Percentiles rank a stretch among this genome's conserved stretches.
These are phyloP conservation scores for Salticus scenicus DNA, from an alignment of 2,888 invertebrate species.

Conservation along the genomic window DNA sequence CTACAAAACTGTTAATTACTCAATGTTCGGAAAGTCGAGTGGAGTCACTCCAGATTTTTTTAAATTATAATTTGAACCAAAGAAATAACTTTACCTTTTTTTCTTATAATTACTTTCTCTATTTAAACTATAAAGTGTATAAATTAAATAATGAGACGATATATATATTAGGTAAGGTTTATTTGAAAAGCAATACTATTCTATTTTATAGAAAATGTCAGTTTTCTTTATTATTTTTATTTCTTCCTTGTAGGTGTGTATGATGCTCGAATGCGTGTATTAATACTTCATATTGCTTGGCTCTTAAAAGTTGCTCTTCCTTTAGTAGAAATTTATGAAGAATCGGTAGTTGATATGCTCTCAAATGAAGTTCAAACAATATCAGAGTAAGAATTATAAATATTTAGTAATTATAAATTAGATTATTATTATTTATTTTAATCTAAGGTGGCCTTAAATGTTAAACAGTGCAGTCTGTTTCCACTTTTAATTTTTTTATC, in stretches of 20 bases:
- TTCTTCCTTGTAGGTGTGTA: slow-evolving; percentile 79
- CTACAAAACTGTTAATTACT: too few species aligned
- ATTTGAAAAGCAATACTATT: too few species aligned
- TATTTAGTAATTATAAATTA: slow-evolving; percentile 3
- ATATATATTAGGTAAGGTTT: too few species aligned
- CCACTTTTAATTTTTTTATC: background rate
- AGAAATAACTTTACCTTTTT: too few species aligned
- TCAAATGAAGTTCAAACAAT: slow-evolving; percentile 75
- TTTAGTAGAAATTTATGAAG: slow-evolving; percentile 80
- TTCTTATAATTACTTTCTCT: too few species aligned
- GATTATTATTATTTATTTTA: background rate
- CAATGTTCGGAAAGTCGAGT: too few species aligned
- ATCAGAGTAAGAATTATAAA: slow-evolving; percentile 77
- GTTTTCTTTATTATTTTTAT: too few species aligned
- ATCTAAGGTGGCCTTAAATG: background rate
- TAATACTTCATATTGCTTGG: slow-evolving; percentile 79
- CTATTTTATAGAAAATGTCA: too few species aligned
- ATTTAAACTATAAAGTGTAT: too few species aligned
- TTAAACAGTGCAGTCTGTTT: background rate
- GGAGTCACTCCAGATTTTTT: too few species aligned
- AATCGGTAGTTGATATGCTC: slow-evolving; percentile 78
- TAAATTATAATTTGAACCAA: too few species aligned
- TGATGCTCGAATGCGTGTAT: slow-evolving; percentile 80
- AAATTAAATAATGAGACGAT: too few species aligned
- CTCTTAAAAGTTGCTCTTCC: slow-evolving; percentile 79